phyloP scores from a whole-genome alignment of 2,888 invertebrate species.

The Caenorhabditis japonica region DNA sequence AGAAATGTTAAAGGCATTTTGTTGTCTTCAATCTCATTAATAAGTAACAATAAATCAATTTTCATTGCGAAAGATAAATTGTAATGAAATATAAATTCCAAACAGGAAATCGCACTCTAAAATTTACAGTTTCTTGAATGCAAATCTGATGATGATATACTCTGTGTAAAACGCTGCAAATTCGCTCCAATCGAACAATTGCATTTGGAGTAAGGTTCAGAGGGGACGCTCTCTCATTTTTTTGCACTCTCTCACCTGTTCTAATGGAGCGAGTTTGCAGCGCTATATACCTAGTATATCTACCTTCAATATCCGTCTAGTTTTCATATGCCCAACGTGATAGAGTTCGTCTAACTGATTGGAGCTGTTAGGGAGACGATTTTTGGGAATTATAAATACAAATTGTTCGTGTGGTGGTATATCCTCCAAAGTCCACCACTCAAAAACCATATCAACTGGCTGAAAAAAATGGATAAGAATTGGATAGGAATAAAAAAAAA shows the following conservation, averaged over 20 bases:
- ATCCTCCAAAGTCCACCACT: constrained; percentile 40
- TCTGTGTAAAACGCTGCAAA: too few species aligned
- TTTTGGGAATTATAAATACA: constrained; percentile 47
- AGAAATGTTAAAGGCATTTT: constrained; percentile 34
- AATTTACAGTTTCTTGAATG: neutral
- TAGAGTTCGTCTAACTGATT: constrained; percentile 48
- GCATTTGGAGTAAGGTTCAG: too few species aligned
- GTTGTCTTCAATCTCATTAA: constrained; percentile 47
- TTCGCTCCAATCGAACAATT: too few species aligned
- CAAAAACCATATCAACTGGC: constrained; percentile 42
- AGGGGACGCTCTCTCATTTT: too few species aligned
- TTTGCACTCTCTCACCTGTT: too few species aligned
- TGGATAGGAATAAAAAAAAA: too few species aligned
- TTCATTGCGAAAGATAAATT: constrained; percentile 37
- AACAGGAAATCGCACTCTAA: constrained; percentile 35
- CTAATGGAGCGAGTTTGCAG: too few species aligned
- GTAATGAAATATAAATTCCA: constrained; percentile 31
- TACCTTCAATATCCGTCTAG: constrained; percentile 49
- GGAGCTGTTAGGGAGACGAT: constrained; percentile 20
- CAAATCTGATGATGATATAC: too few species aligned
- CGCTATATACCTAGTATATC: too few species aligned
- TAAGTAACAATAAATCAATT: constrained; percentile 39
- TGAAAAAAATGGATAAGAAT: neutral
- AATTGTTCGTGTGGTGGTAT: constrained; percentile 42
- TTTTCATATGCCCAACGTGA: constrained; percentile 54